phyloP scores from a whole-genome alignment of 2,113 vertebrate genomes.

The Phodopus roborovskii region DNA sequence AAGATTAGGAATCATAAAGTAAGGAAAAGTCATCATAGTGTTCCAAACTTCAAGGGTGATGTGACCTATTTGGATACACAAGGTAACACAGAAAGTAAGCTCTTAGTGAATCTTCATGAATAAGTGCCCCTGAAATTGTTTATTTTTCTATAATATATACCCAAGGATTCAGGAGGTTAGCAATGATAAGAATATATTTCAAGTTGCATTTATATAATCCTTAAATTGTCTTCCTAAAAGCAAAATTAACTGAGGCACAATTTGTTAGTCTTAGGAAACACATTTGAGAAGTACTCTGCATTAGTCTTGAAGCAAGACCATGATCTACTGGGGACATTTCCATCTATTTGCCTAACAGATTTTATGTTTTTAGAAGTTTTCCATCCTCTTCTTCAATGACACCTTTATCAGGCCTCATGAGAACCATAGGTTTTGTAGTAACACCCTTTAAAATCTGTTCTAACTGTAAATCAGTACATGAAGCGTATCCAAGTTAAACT shows the following conservation, averaged over 20 bases:
- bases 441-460: constrained; percentile 21
- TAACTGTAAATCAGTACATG: not conserved
- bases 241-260: not conserved
- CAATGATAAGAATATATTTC: not conserved
- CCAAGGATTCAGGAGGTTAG: not conserved
- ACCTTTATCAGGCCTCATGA: not conserved
- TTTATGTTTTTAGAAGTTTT: not conserved
- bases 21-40: not conserved
- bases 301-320: not conserved
- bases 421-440: not conserved
- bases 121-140: not conserved
- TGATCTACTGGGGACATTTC: not conserved
- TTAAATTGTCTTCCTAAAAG: constrained; percentile 9
- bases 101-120: not conserved
- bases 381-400: not conserved
- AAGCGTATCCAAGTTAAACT: not conserved
- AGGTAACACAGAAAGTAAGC: constrained; percentile 14
- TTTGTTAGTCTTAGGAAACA: not conserved
- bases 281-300: not conserved
- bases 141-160: constrained; percentile 15
- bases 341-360: not conserved
- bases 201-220: not conserved
- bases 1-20: not conserved
- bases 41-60: not conserved
- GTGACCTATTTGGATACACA: not conserved